Conservation (phyloP, 2,888 invertebrate species). For the Callimorpha dominula region DNA sequence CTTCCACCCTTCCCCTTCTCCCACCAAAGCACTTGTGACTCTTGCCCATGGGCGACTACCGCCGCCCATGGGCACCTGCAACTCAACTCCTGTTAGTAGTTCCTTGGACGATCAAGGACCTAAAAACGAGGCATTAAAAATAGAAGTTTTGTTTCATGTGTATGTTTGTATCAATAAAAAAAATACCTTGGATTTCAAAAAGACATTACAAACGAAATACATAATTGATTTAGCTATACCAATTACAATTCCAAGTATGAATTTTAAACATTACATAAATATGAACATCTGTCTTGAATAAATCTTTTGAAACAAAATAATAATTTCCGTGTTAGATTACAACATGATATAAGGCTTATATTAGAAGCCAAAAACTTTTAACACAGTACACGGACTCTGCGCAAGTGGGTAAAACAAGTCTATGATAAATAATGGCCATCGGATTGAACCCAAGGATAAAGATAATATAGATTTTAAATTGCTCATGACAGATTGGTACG, state of each 20-base stretch:
- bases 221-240: not conserved
- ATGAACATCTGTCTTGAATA: not conserved
- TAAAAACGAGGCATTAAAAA: too few relatives aligned
- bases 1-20: too few relatives aligned
- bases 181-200: too few relatives aligned
- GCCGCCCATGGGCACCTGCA: too few relatives aligned
- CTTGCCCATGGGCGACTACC: too few relatives aligned
- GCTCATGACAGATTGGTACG: constrained; percentile 53
- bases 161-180: too few relatives aligned
- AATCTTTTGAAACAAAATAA: constrained; percentile 4
- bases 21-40: too few relatives aligned
- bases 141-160: too few relatives aligned
- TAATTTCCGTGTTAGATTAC: constrained; percentile 59
- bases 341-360: constrained; percentile 40
- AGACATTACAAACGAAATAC: not conserved
- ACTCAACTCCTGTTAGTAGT: too few relatives aligned
- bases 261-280: not conserved
- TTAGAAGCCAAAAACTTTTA: constrained; percentile 44
- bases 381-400: constrained; percentile 26
- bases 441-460: constrained; percentile 48
- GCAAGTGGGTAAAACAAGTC: constrained; percentile 37
- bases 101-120: too few relatives aligned
- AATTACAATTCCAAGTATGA: not conserved
- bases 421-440: constrained; percentile 50
- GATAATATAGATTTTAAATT: constrained; percentile 52